Conservation (phyloP, 1,140 invertebrate species). For the Euwallacea fornicatus region DNA sequence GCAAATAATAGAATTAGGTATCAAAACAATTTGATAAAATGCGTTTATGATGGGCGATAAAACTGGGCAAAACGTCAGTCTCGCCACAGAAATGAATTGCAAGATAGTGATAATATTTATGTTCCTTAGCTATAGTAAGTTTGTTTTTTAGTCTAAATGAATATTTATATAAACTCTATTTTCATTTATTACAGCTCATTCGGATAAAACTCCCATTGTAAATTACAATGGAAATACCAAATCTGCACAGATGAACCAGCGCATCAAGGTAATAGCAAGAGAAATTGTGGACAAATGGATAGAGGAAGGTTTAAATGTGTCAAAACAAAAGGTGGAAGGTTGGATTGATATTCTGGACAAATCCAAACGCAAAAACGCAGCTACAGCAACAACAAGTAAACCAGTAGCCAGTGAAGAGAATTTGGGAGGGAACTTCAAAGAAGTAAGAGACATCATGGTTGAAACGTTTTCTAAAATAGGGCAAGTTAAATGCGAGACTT, state of each 20-base stretch:
- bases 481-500: slow-evolving; percentile 17
- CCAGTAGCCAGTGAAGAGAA: background rate
- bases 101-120: background rate
- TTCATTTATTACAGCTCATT: background rate
- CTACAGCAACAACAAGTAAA: slow-evolving; percentile 5
- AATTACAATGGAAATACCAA: background rate
- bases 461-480: slow-evolving; percentile 30
- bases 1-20: too few species aligned
- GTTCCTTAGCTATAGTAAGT: slow-evolving; percentile 5
- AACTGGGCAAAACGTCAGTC: background rate
- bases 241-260: slow-evolving; percentile 17
- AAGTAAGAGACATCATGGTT: slow-evolving; percentile 24
- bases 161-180: too few species aligned
- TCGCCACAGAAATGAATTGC: background rate
- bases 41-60: background rate
- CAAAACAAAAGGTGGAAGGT: slow-evolving; percentile 24
- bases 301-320: slow-evolving; percentile 25
- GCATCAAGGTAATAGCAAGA: slow-evolving; percentile 29
- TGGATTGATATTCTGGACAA: slow-evolving; percentile 27
- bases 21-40: too few species aligned
- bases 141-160: background rate
- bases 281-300: slow-evolving; percentile 34
- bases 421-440: slow-evolving; percentile 9
- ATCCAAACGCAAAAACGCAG: background rate
- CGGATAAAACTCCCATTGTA: too few species aligned